Evolutionary conservation across 2,113 vertebrate genomes (phyloP).

Genomic region (Platycercus adscitus): DNA sequence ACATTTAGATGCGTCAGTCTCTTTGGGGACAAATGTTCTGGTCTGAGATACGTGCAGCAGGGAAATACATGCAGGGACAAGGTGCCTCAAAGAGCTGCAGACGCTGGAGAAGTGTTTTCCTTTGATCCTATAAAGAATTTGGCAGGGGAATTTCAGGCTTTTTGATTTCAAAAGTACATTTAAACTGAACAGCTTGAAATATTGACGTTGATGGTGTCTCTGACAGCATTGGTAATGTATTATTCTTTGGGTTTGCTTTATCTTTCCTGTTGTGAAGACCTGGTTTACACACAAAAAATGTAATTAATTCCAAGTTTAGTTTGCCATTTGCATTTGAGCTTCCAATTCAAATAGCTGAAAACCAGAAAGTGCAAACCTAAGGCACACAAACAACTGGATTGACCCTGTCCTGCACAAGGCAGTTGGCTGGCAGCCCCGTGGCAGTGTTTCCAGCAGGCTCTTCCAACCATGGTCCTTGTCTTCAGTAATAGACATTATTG

Average conservation of each 20-base stretch:
- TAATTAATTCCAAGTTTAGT: background rate
- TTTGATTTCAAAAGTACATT: background rate
- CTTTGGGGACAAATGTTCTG: constrained; percentile 7
- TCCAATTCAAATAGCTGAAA: background rate
- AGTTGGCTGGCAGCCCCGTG: background rate
- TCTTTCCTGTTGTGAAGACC: background rate
- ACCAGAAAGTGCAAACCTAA: background rate
- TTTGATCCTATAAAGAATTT: constrained; percentile 27
- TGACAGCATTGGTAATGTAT: background rate
- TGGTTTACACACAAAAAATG: background rate
- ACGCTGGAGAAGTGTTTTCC: background rate
- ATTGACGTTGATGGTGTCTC: background rate
- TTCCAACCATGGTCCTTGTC: background rate
- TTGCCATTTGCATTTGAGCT: background rate
- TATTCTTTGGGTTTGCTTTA: background rate
- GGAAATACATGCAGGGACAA: background rate
- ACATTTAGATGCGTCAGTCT: background rate
- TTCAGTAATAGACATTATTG: background rate
- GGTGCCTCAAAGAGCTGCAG: background rate
- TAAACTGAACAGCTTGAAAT: constrained; percentile 1
- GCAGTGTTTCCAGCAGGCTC: background rate
- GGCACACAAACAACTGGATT: background rate
- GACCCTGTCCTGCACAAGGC: background rate
- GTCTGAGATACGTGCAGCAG: background rate
- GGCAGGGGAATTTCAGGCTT: constrained; percentile 25